phyloP scores from a whole-genome alignment of 2,797 vertebrate genomes.

The Artibeus jamaicensis region DNA sequence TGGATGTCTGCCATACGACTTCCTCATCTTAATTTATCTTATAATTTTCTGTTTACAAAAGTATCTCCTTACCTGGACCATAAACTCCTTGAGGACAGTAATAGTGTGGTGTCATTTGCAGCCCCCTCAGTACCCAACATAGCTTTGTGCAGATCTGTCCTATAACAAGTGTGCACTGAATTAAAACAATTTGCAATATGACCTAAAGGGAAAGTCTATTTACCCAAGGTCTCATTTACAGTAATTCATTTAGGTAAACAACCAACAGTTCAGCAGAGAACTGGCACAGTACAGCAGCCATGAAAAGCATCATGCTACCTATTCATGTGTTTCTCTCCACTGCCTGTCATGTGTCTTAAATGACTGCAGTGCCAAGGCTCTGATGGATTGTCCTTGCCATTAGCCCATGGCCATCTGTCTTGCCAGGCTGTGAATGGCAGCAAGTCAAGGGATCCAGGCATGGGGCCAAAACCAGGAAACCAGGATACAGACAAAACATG shows the following conservation, averaged over 20 bases:
- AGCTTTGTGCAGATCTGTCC: neutral
- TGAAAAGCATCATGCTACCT: neutral
- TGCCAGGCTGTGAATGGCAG: constrained; percentile 47
- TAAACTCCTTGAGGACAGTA: neutral
- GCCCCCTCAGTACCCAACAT: neutral
- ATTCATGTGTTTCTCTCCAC: neutral
- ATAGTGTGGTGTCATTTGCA: neutral
- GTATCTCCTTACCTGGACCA: neutral
- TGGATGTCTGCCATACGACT: neutral
- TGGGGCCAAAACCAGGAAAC: constrained; percentile 42
- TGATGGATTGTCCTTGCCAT: constrained; percentile 64
- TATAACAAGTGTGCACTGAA: neutral
- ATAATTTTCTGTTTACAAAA: neutral
- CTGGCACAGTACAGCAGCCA: neutral
- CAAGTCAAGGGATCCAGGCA: constrained; percentile 49
- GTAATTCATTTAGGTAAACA: neutral
- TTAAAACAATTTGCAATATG: neutral
- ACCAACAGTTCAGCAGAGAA: neutral
- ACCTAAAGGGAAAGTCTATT: neutral
- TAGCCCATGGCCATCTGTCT: constrained; percentile 66
- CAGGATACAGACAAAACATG: constrained; percentile 13
- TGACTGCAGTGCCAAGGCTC: constrained; percentile 26
- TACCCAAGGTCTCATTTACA: neutral
- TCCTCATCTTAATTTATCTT: neutral
- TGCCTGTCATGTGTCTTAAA: neutral